phyloP scores from a whole-genome alignment of 2,888 invertebrate genomes.

The Schizaphis graminum region DNA sequence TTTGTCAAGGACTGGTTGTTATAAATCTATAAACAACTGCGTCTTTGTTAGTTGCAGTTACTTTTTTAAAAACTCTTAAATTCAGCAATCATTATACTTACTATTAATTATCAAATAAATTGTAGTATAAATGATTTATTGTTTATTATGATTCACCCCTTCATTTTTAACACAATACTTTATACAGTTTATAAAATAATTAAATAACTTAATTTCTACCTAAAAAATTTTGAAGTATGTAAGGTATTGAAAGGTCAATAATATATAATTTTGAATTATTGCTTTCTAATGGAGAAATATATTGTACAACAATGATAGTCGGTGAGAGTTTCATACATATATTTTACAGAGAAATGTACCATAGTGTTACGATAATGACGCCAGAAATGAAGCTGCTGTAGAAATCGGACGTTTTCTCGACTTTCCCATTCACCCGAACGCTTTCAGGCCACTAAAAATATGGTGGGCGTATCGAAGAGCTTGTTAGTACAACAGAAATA shows the following conservation, averaged over 20 bases:
- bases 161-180: not conserved
- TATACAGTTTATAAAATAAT: not conserved
- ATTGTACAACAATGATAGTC: conserved; percentile 62
- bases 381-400: conserved; percentile 64
- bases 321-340: conserved; percentile 64
- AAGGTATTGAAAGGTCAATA: conserved; percentile 15
- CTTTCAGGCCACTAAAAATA: conserved; percentile 50
- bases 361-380: conserved; percentile 64
- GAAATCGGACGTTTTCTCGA: conserved; percentile 66
- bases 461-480: conserved; percentile 51
- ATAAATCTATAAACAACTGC: conserved; percentile 28
- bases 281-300: conserved; percentile 63
- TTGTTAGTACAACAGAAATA: conserved; percentile 2
- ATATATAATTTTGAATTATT: conserved; percentile 48
- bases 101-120: not conserved
- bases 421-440: conserved; percentile 63
- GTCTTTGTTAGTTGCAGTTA: not conserved
- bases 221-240: not conserved
- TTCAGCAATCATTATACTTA: not conserved
- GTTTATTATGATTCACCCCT: not conserved
- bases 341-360: conserved; percentile 64
- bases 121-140: not conserved
- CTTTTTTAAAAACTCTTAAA: not conserved
- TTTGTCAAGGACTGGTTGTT: conserved; percentile 33
- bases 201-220: not conserved